These are phyloP conservation scores for Caenorhabditis sinica DNA, from an alignment of 2,888 invertebrate species.

Conservation along the genomic window DNA sequence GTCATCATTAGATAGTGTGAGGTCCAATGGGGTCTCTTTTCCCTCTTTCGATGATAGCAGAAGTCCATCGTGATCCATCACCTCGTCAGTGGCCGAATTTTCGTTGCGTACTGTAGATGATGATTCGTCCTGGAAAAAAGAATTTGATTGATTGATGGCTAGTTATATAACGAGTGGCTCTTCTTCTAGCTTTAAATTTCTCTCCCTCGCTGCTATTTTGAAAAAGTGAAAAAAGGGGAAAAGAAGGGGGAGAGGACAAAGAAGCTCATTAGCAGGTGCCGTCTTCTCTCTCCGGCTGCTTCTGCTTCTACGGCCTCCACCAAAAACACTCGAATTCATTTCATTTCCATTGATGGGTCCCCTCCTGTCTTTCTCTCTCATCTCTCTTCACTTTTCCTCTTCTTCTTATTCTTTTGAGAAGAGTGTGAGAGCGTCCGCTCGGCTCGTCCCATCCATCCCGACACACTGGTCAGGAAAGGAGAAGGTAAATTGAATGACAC, in stretches of 20 bases:
- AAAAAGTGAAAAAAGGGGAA: conserved; percentile 31
- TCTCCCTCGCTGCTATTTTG: background rate
- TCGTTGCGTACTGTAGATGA: conserved; percentile 40
- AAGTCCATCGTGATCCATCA: conserved; percentile 54
- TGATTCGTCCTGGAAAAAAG: conserved; percentile 39
- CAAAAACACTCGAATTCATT: conserved; percentile 67
- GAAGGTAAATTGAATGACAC: conserved; percentile 67
- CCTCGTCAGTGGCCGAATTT: conserved; percentile 56
- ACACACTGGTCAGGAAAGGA: conserved; percentile 52
- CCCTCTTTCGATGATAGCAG: conserved; percentile 40
- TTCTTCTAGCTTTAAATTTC: background rate
- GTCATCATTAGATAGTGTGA: conserved; percentile 66
- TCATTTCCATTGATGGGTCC: conserved; percentile 67
- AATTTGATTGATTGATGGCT: background rate
- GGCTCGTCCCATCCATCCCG: background rate
- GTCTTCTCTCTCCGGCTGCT: conserved; percentile 1
- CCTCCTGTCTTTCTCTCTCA: conserved; percentile 21
- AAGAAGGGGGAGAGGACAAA: conserved; percentile 53
- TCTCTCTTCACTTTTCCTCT: too few relatives aligned
- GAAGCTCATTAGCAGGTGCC: conserved; percentile 70
- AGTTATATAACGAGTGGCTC: background rate
- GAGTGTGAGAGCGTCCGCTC: conserved; percentile 46
- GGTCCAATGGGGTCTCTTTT: conserved; percentile 73
- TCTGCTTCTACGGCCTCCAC: conserved; percentile 44
- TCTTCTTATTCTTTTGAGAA: conserved; percentile 33